Conservation (phyloP, 2,888 invertebrate species). For the Pristionchus japonicus region DNA sequence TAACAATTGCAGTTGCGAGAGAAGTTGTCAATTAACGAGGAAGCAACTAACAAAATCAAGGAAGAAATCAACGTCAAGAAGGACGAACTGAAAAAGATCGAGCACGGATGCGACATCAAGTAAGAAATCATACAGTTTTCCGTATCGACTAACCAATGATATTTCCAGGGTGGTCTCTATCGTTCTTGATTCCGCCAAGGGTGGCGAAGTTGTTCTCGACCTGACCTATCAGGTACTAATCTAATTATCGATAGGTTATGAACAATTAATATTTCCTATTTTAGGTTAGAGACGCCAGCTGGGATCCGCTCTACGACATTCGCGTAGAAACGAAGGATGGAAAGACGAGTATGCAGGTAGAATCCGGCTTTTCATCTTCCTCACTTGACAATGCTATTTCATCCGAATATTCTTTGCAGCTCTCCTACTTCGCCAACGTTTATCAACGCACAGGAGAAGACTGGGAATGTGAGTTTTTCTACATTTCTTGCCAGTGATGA, state of each 20-base stretch:
- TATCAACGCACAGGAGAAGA: constrained; percentile 76
- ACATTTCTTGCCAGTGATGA: too few species aligned
- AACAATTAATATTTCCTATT: not conserved
- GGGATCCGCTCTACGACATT: constrained; percentile 70
- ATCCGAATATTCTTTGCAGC: constrained; percentile 54
- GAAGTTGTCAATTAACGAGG: not conserved
- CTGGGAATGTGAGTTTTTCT: constrained; percentile 69
- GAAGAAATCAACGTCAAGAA: constrained; percentile 47
- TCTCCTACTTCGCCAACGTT: constrained; percentile 75
- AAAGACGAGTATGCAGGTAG: constrained; percentile 44
- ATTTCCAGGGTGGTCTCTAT: constrained; percentile 1
- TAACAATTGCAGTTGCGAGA: not conserved
- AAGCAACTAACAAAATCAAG: not conserved
- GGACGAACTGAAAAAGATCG: constrained; percentile 47
- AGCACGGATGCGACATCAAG: not conserved
- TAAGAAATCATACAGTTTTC: not conserved
- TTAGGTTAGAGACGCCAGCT: constrained; percentile 60
- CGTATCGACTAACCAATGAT: too few species aligned
- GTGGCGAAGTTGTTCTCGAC: not conserved
- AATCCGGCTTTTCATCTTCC: too few species aligned
- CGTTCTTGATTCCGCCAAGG: not conserved
- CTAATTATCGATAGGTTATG: not conserved
- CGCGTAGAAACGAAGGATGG: constrained; percentile 57
- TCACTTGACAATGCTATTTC: too few species aligned
- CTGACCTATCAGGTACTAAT: constrained; percentile 30